Evolutionary conservation across 2,113 vertebrate species (phyloP).

Genomic region (Carassius gibelio): DNA sequence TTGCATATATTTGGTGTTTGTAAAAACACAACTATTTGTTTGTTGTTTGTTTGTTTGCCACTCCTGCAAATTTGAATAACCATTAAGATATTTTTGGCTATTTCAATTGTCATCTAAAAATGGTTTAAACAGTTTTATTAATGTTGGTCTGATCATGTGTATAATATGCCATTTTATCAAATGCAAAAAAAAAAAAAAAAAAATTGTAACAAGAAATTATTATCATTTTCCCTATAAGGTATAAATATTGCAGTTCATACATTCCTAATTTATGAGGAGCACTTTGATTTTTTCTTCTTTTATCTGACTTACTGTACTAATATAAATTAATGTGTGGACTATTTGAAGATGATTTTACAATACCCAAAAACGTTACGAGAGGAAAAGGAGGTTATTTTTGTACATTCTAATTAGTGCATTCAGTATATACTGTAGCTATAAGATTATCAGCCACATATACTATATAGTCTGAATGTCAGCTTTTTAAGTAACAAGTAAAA

Average conservation of each 20-base stretch:
- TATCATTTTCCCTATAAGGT: background rate
- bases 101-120: too few species aligned
- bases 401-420: background rate
- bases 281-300: background rate
- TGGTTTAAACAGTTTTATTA: too few species aligned
- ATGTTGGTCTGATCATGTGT: too few species aligned
- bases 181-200: too few species aligned
- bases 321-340: background rate
- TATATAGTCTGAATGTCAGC: conserved; percentile 5
- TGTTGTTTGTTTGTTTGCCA: too few species aligned
- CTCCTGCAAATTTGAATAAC: too few species aligned
- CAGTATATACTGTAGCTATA: background rate
- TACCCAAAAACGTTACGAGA: background rate
- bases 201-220: too few species aligned
- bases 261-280: background rate
- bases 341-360: background rate
- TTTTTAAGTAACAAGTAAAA: conserved; percentile 1
- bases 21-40: too few species aligned
- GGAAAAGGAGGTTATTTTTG: background rate
- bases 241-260: background rate
- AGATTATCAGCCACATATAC: background rate
- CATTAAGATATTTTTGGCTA: too few species aligned
- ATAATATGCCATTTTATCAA: too few species aligned
- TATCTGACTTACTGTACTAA: background rate
- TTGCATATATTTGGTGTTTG: too few species aligned